These are phyloP conservation scores for Sarcophaga peregrina DNA, from an alignment of 1,140 invertebrate genomes.

Conservation along the genomic window DNA sequence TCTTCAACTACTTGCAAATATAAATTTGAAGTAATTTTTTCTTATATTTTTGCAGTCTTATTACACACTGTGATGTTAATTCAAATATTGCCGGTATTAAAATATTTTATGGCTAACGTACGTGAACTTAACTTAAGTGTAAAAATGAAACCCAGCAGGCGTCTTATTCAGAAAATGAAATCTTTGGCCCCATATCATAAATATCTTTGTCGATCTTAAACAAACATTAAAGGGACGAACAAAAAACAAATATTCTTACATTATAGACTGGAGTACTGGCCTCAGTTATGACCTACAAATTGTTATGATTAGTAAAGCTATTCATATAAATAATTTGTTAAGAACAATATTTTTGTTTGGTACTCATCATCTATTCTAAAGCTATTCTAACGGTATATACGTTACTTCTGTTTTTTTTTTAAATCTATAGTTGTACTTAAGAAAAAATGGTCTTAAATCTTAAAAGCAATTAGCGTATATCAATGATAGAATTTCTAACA, in stretches of 20 bases:
- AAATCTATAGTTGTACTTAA: too few relatives aligned
- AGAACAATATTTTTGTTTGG: background rate
- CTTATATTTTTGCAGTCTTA: background rate
- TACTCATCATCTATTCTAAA: too few relatives aligned
- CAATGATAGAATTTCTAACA: background rate
- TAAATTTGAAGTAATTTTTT: background rate
- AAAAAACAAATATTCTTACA: background rate
- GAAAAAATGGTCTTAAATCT: background rate
- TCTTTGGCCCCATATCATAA: too few relatives aligned
- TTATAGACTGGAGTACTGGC: background rate
- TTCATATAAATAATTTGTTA: background rate
- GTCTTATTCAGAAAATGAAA: slow-evolving; percentile 12
- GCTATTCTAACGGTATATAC: too few relatives aligned
- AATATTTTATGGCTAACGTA: background rate
- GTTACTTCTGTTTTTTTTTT: too few relatives aligned
- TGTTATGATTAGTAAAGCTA: background rate
- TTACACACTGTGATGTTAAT: background rate
- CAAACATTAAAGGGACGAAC: too few relatives aligned
- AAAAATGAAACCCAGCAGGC: slow-evolving; percentile 28
- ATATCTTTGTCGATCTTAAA: too few relatives aligned
- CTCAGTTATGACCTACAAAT: background rate
- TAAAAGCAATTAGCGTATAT: slow-evolving; percentile 15
- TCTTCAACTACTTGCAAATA: too few relatives aligned
- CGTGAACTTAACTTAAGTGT: slow-evolving; percentile 28
- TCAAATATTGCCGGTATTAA: background rate